These are phyloP conservation scores for Ischnura elegans DNA, from an alignment of 2,888 invertebrate genomes.

Conservation along the genomic window DNA sequence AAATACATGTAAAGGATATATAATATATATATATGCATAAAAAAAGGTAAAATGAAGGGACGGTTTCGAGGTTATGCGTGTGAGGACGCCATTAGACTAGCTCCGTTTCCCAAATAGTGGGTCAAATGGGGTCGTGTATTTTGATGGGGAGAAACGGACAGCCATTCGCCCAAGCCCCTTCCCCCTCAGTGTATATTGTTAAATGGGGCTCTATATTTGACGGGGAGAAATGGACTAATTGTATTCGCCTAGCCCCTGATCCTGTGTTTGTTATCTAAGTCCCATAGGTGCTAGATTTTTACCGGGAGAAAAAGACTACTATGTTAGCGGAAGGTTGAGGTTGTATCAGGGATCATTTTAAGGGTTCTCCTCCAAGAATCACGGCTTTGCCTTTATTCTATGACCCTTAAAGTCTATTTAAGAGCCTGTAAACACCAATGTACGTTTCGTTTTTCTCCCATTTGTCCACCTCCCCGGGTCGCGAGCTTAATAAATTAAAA, in stretches of 20 bases:
- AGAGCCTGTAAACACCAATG: not conserved
- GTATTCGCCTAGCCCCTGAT: not conserved
- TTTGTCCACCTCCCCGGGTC: conserved; percentile 17
- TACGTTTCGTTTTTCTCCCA: conserved; percentile 16
- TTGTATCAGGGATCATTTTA: no score
- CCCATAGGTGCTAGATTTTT: not conserved
- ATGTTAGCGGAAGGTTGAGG: no score
- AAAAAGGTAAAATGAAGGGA: not conserved
- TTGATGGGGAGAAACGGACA: no score
- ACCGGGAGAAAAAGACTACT: not conserved
- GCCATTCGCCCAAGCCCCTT: no score
- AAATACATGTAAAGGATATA: not conserved
- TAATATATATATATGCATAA: not conserved
- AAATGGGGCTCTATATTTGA: not conserved
- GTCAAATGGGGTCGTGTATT: no score
- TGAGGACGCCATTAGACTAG: not conserved
- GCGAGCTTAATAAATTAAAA: conserved; percentile 36
- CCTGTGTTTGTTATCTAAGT: no score
- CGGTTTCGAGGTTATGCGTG: not conserved
- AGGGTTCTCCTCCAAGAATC: not conserved
- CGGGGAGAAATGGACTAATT: not conserved
- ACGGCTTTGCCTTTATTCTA: not conserved
- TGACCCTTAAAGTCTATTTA: not conserved
- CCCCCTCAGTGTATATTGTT: not conserved
- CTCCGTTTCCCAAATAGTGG: not conserved